A percentile compares a stretch with the other conserved stretches of the same genome.
Conservation (phyloP, 2,113 vertebrate genomes). For the Peromyscus leucopus region DNA sequence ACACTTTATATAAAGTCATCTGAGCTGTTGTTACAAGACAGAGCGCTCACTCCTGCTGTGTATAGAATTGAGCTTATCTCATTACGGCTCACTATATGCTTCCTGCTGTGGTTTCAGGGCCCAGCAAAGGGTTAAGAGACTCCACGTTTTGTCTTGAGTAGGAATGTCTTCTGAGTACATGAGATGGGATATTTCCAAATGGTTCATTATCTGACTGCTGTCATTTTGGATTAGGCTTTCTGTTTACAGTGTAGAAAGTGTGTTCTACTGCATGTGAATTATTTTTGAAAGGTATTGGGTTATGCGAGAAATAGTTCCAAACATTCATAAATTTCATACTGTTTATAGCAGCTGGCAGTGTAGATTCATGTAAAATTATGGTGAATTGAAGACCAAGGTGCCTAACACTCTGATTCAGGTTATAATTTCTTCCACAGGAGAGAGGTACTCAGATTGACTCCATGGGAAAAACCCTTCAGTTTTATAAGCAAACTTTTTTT, state of each 20-base stretch:
- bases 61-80: conserved; percentile 58
- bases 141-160: background rate
- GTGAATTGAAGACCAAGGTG: background rate
- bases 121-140: conserved; percentile 54
- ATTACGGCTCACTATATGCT: background rate
- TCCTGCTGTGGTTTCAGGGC: background rate
- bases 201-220: conserved; percentile 57
- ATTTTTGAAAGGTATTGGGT: conserved; percentile 65
- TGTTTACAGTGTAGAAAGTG: conserved; percentile 8
- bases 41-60: conserved; percentile 55
- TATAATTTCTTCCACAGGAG: background rate
- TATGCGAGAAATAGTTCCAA: conserved; percentile 54
- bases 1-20: conserved; percentile 68
- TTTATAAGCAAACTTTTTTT: background rate
- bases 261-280: conserved; percentile 53
- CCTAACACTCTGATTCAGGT: background rate
- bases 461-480: background rate
- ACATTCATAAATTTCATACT: background rate
- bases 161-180: conserved; percentile 25
- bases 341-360: conserved; percentile 27
- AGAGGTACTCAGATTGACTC: background rate
- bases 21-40: conserved; percentile 45
- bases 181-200: background rate
- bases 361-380: conserved; percentile 35
- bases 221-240: conserved; percentile 42